A percentile compares a stretch with the other conserved stretches of the same genome.
These are phyloP conservation scores for Yponomeuta plumbellus DNA, from an alignment of 2,888 invertebrate species.

Conservation along the genomic window DNA sequence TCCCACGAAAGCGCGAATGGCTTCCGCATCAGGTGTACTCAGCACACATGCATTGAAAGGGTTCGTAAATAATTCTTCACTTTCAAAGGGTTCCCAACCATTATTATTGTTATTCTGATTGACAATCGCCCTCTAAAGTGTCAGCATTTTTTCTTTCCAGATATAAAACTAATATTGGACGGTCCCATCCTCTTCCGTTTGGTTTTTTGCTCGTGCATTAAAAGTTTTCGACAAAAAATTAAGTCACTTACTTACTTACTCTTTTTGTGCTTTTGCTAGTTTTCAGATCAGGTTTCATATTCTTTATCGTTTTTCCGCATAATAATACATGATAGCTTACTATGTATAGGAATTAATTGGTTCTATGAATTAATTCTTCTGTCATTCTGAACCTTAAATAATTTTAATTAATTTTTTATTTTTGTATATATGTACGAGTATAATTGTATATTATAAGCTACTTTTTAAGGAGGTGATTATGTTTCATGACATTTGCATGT, in stretches of 20 bases:
- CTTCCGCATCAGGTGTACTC: slow-evolving; percentile 70
- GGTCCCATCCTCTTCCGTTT: slow-evolving; percentile 74
- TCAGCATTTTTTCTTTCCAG: slow-evolving; percentile 62
- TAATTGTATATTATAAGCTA: too few species aligned
- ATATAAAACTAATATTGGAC: slow-evolving; percentile 76
- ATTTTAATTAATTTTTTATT: too few species aligned
- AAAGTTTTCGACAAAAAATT: slow-evolving; percentile 42
- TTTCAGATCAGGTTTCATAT: slow-evolving; percentile 23
- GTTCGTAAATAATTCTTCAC: slow-evolving; percentile 49
- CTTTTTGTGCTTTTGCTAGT: slow-evolving; percentile 60
- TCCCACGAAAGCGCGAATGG: slow-evolving; percentile 69
- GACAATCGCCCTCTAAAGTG: slow-evolving; percentile 67
- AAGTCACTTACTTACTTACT: slow-evolving; percentile 36
- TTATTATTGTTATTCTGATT: slow-evolving; percentile 69
- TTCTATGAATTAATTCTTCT: too few species aligned
- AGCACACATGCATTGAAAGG: slow-evolving; percentile 48
- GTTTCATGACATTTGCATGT: too few species aligned
- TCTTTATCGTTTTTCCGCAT: neutral
- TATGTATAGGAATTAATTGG: too few species aligned
- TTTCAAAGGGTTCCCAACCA: slow-evolving; percentile 61
- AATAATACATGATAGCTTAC: too few species aligned
- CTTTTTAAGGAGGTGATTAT: too few species aligned
- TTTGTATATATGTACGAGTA: too few species aligned
- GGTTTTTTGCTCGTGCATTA: slow-evolving; percentile 62
- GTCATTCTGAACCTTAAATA: too few species aligned